phyloP scores from a whole-genome alignment of 64 coral and sea anemone genomes.

The Porites lutea region DNA sequence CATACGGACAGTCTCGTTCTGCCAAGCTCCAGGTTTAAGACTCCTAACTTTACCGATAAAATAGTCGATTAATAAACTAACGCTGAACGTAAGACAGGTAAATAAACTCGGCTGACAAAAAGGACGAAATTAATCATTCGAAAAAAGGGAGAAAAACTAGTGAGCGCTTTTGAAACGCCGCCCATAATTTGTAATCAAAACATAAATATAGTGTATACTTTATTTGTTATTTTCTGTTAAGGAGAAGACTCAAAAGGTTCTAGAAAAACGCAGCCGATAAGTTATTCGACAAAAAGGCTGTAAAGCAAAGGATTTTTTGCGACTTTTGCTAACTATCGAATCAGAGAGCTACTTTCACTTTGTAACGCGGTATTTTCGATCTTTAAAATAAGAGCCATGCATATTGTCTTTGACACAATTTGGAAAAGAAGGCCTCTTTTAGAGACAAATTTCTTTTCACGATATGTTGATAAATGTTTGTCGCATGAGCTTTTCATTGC shows the following conservation, averaged over 20 bases:
- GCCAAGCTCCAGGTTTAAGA: background rate
- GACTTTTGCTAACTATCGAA: slow-evolving; percentile 4
- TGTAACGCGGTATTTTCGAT: background rate
- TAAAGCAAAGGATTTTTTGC: background rate
- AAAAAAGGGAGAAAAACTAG: no score
- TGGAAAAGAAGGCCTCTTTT: no score
- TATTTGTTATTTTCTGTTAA: no score
- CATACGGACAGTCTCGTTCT: background rate
- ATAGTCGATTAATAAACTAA: background rate
- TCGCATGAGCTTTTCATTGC: no score
- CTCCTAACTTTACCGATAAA: background rate
- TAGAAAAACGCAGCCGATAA: background rate
- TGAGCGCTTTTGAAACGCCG: no score
- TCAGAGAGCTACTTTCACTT: slow-evolving; percentile 58
- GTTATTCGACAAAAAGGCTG: background rate
- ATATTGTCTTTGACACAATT: no score
- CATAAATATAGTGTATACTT: no score
- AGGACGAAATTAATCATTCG: background rate
- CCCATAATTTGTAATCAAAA: no score
- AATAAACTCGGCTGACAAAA: background rate
- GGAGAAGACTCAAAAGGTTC: background rate
- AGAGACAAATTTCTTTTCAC: no score
- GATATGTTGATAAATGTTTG: no score
- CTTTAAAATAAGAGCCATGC: no score
- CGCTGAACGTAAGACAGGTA: background rate